Conservation (phyloP, 2,888 invertebrate genomes). For the Bombylius major region DNA sequence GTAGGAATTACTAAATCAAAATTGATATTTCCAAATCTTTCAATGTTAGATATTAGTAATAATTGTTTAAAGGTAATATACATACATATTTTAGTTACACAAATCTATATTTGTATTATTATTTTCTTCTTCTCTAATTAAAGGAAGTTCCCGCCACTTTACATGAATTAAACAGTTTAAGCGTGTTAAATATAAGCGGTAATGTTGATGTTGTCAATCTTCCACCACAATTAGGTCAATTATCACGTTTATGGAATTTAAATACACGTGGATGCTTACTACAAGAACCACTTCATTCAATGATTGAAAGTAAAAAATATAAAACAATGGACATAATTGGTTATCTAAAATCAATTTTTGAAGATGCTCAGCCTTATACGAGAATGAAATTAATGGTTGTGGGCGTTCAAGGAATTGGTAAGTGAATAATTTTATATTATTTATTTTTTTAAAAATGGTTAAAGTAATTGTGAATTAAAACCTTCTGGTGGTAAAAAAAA, state of each 20-base stretch:
- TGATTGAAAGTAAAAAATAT: conserved; percentile 85
- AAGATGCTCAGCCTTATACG: conserved; percentile 86
- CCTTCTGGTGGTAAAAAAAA: no score
- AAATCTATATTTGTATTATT: not conserved
- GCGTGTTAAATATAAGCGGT: conserved; percentile 81
- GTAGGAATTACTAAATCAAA: conserved; percentile 46
- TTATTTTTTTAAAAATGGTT: conserved; percentile 20
- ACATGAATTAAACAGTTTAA: conserved; percentile 72
- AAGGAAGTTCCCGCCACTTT: conserved; percentile 67
- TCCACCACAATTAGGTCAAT: conserved; percentile 88
- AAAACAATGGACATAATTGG: conserved; percentile 88
- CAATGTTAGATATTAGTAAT: conserved; percentile 88
- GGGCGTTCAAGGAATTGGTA: conserved; percentile 67
- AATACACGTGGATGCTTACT: conserved; percentile 81
- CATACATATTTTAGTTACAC: not conserved
- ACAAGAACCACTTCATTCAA: conserved; percentile 75
- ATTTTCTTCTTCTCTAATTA: conserved; percentile 19
- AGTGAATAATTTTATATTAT: not conserved
- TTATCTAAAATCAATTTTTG: conserved; percentile 77
- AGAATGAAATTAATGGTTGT: conserved; percentile 95
- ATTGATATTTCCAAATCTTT: conserved; percentile 83
- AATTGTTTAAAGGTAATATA: conserved; percentile 51
- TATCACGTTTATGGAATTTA: conserved; percentile 92
- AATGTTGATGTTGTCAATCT: conserved; percentile 66
- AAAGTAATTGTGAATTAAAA: no score